A percentile compares a stretch with the other conserved stretches of the same genome.
phyloP scores from a whole-genome alignment of 2,797 vertebrate species.

The Enteromius thamalakanensis region DNA sequence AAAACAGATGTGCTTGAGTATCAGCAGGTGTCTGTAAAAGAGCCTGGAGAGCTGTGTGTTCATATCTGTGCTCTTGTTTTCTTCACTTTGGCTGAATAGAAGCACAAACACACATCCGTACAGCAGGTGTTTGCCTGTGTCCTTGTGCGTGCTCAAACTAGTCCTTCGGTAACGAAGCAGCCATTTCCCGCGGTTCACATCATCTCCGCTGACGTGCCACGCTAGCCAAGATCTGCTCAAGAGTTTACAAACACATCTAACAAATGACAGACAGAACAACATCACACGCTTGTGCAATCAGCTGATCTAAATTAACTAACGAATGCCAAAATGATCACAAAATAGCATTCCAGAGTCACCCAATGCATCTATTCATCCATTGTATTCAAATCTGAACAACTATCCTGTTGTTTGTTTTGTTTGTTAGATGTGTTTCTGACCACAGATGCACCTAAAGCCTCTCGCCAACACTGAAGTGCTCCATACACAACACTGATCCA shows the following conservation, averaged over 20 bases:
- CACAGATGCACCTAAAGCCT: background rate
- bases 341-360: background rate
- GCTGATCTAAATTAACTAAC: background rate
- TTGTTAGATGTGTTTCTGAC: background rate
- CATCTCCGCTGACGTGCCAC: background rate
- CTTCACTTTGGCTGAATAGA: background rate
- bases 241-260: background rate
- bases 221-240: background rate
- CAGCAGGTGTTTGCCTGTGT: constrained; percentile 9
- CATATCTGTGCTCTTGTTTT: background rate
- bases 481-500: background rate
- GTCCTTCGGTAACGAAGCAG: background rate
- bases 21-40: background rate
- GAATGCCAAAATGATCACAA: background rate
- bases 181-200: background rate
- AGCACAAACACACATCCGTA: background rate
- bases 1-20: background rate
- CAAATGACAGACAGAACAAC: background rate
- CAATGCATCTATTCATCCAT: background rate
- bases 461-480: background rate
- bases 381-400: background rate
- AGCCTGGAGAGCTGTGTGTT: background rate
- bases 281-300: no score
- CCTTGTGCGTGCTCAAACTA: background rate
- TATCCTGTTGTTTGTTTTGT: background rate